phyloP scores from a whole-genome alignment of 1,140 invertebrate genomes.

The Drosophila hydei region DNA sequence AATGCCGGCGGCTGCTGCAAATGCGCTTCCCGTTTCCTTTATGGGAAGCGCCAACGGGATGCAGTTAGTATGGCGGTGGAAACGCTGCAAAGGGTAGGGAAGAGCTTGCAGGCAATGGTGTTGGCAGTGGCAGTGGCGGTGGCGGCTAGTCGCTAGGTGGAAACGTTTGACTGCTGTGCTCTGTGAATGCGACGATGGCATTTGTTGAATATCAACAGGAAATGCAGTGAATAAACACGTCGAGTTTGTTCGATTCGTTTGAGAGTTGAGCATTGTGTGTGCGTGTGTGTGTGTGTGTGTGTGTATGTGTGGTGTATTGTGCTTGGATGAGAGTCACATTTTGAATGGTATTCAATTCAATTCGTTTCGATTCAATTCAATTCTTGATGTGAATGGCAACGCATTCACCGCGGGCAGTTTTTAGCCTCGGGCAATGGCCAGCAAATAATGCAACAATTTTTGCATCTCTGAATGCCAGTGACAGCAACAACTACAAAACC shows the following conservation, averaged over 20 bases:
- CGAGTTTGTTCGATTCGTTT: slow-evolving; percentile 35
- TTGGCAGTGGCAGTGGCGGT: not conserved
- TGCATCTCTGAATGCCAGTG: slow-evolving; percentile 54
- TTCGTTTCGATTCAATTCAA: slow-evolving; percentile 54
- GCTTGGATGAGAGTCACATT: slow-evolving; percentile 28
- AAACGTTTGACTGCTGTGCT: slow-evolving; percentile 23
- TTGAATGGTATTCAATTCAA: slow-evolving; percentile 61
- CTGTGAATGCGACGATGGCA: slow-evolving; percentile 44
- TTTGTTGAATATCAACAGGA: slow-evolving; percentile 82
- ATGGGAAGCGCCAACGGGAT: slow-evolving; percentile 23
- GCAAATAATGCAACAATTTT: slow-evolving; percentile 63
- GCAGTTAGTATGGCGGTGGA: slow-evolving; percentile 31
- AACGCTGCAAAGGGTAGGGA: not conserved
- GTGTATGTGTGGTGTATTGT: slow-evolving; percentile 44
- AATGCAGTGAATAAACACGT: slow-evolving; percentile 82
- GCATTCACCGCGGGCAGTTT: slow-evolving; percentile 32
- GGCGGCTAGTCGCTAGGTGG: not conserved
- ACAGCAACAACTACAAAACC: slow-evolving; percentile 16
- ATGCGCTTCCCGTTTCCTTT: slow-evolving; percentile 76
- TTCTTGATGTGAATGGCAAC: slow-evolving; percentile 50
- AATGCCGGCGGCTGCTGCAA: slow-evolving; percentile 50
- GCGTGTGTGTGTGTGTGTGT: not conserved
- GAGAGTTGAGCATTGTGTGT: slow-evolving; percentile 47
- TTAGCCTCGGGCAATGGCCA: slow-evolving; percentile 51
- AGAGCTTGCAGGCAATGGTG: not conserved